These are phyloP conservation scores for Pangasius macronema DNA, from an alignment of 2,797 vertebrate species.

Conservation along the genomic window DNA sequence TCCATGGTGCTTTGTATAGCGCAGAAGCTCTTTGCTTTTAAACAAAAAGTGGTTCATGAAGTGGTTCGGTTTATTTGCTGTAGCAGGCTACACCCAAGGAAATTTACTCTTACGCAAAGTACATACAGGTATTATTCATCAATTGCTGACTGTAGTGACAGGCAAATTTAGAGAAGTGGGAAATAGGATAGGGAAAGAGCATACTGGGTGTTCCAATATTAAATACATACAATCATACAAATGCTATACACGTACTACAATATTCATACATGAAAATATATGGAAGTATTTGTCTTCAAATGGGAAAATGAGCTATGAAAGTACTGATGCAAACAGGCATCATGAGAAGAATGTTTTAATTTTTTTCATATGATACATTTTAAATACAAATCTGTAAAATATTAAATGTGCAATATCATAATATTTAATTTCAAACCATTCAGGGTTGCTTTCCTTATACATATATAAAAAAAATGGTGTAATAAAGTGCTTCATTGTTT, in stretches of 20 bases:
- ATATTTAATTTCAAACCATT: not conserved
- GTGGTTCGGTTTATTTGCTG: constrained; percentile 67
- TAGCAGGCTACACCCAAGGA: constrained; percentile 65
- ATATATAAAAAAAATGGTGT: not conserved
- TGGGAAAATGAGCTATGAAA: not conserved
- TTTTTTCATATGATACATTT: constrained; percentile 1
- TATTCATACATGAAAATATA: not conserved
- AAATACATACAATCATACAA: not conserved
- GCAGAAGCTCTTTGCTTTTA: constrained; percentile 12
- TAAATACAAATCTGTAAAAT: not conserved
- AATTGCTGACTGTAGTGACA: not conserved
- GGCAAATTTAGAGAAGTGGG: not conserved
- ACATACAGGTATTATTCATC: constrained; percentile 13
- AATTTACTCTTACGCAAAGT: constrained; percentile 19
- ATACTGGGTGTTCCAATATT: not conserved
- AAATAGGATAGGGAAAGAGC: not conserved
- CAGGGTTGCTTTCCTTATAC: not conserved
- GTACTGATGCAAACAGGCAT: not conserved
- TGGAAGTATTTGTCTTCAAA: not conserved
- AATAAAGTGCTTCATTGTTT: constrained; percentile 13
- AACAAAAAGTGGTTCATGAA: constrained; percentile 12
- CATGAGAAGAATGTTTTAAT: not conserved
- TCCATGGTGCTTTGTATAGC: constrained; percentile 62
- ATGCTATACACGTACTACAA: not conserved
- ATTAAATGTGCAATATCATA: not conserved